phyloP scores from a whole-genome alignment of 2,797 vertebrate species.

The Micromesistius poutassou region DNA sequence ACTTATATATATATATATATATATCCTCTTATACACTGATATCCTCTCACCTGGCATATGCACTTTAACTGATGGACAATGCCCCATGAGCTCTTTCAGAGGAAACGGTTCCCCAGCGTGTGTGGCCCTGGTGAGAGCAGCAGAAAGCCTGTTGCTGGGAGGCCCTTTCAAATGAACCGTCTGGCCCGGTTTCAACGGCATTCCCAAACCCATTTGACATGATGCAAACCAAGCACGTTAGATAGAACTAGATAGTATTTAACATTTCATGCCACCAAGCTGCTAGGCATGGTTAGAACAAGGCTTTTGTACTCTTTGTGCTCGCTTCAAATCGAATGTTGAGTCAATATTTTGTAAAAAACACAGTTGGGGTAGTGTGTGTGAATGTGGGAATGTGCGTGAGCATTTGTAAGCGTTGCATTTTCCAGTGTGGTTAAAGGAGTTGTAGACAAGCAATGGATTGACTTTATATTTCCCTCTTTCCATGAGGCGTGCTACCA shows the following conservation, averaged over 20 bases:
- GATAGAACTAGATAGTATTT: slow-evolving; percentile 40
- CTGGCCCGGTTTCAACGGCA: slow-evolving; percentile 56
- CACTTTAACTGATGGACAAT: neutral
- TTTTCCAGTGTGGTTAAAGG: slow-evolving; percentile 30
- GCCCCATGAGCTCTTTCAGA: neutral
- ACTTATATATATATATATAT: too few species aligned
- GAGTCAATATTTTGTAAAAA: neutral
- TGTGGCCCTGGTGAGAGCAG: neutral
- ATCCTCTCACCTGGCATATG: neutral
- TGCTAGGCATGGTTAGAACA: slow-evolving; percentile 21
- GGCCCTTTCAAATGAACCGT: slow-evolving; percentile 41
- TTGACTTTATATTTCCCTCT: neutral
- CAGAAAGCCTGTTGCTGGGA: neutral
- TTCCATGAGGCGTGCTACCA: neutral
- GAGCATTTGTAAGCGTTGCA: slow-evolving; percentile 14
- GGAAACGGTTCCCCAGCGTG: neutral
- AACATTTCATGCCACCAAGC: slow-evolving; percentile 17
- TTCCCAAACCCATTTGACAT: slow-evolving; percentile 59
- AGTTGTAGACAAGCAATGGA: neutral
- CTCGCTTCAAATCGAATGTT: too few species aligned
- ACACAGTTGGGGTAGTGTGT: neutral
- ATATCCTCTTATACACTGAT: too few species aligned
- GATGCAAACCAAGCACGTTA: slow-evolving; percentile 57
- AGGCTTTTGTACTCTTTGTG: neutral
- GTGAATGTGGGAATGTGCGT: slow-evolving; percentile 6